Base-by-base conservation (phyloP, 2,888 invertebrate genomes). In the Nephrocerus scutellatus region DNA sequence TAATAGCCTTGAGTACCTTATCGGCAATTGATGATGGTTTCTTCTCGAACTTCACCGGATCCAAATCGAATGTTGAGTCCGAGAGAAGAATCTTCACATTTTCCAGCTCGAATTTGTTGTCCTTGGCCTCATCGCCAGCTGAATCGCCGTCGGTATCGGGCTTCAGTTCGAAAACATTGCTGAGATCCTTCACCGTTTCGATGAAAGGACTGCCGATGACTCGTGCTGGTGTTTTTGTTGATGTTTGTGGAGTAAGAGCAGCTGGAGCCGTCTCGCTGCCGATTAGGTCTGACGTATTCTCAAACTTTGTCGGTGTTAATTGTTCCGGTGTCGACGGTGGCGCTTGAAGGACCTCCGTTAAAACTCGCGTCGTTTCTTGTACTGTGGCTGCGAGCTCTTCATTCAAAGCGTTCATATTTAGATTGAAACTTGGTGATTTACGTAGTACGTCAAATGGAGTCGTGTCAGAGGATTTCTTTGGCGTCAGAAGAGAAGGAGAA, bases 11-110 rank as follows among this genome's bases (percentile, higher is more conserved):
- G 1, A 78, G 65, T 4, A 78, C 71, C 54, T 76, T 77, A 49
- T 78, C 78, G 1, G 77, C 77, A 50, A 78, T 78, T 44, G 78
- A 77, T 1, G 75, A 74, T n/a, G 63, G 60, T 34, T 62, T 63
- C 26, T 59, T 62, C 31, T 66, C 66, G 19, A 62, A 56, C 39
- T 66, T 66, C 2, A 62, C 58, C 0, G 63, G 59, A 16, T 64
- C 66, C 28, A 66, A 49, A 47, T 63, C 63, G n/a, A 66, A 60
- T 0, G 59, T 52, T 1, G 61, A 51, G 8, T 65, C 64, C 3
- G 65, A 60, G 7, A 66, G 41, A 10, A 68, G 41, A 6, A 65
- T 63, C 31, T 67, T 65, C 0, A 65, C 66, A 31, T 66, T 65
- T 51, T 66, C 66, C 32, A 67, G 48, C 46, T 68, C 67, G 37